Percentiles rank a stretch among this genome's conserved stretches.
Evolutionary conservation across 2,113 vertebrate genomes (phyloP).

Genomic region (Riparia riparia): DNA sequence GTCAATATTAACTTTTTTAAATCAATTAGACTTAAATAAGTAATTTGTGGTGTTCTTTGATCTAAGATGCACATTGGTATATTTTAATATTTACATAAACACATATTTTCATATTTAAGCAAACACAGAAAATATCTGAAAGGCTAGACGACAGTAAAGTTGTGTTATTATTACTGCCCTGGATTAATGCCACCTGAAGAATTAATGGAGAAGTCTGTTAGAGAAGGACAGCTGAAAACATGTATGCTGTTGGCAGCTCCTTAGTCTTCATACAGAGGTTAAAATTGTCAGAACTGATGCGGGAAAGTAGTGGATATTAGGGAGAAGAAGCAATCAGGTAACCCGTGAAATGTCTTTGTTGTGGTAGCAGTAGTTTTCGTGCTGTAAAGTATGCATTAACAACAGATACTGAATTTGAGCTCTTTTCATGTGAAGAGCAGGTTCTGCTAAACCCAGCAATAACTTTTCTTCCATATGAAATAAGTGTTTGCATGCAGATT

Average conservation of each 20-base stretch:
- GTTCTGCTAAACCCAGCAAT: background rate
- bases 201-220: background rate
- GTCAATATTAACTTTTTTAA: background rate
- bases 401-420: background rate
- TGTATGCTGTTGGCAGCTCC: background rate
- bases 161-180: background rate
- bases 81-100: background rate
- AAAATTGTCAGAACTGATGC: background rate
- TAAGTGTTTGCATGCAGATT: background rate
- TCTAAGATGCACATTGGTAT: background rate
- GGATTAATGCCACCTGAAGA: background rate
- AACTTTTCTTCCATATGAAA: background rate
- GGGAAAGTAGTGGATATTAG: background rate
- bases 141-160: background rate
- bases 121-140: background rate
- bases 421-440: background rate
- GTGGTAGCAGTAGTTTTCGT: background rate
- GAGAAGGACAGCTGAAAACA: background rate
- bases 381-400: background rate
- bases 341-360: background rate
- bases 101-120: background rate
- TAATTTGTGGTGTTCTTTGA: background rate
- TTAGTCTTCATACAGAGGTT: background rate
- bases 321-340: background rate
- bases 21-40: background rate